Evolutionary conservation across 2,113 vertebrate genomes (phyloP).

Genomic region (Chaetorhynchus papuensis): DNA sequence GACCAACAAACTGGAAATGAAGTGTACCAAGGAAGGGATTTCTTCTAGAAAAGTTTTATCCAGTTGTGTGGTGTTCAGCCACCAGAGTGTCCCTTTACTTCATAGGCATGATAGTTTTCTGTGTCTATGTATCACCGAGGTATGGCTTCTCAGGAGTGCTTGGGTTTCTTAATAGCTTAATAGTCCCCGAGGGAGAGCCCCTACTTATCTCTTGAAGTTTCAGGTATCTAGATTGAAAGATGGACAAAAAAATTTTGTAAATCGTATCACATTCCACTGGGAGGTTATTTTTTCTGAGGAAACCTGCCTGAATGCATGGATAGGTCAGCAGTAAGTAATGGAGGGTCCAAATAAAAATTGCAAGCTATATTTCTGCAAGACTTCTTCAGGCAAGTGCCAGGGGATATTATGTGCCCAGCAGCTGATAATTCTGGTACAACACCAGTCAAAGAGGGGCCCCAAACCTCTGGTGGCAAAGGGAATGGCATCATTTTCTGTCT

Average conservation of each 20-base stretch:
- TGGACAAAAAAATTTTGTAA: neutral
- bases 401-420: neutral
- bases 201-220: neutral
- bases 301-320: neutral
- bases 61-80: neutral
- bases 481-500: neutral
- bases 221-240: neutral
- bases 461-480: neutral
- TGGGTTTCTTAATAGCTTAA: neutral
- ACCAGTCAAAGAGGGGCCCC: neutral
- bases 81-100: neutral
- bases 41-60: neutral
- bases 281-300: neutral
- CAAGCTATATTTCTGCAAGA: neutral
- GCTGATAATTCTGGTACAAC: neutral
- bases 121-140: neutral
- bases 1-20: neutral
- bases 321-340: neutral
- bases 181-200: neutral
- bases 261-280: neutral
- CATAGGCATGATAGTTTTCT: neutral
- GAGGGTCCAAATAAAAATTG: neutral
- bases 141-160: neutral
- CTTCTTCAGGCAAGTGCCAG: neutral
- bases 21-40: neutral